Percentiles rank a stretch among this genome's conserved stretches.
These are phyloP conservation scores for Pampusana beccarii DNA, from an alignment of 2,113 vertebrate species.

Conservation along the genomic window DNA sequence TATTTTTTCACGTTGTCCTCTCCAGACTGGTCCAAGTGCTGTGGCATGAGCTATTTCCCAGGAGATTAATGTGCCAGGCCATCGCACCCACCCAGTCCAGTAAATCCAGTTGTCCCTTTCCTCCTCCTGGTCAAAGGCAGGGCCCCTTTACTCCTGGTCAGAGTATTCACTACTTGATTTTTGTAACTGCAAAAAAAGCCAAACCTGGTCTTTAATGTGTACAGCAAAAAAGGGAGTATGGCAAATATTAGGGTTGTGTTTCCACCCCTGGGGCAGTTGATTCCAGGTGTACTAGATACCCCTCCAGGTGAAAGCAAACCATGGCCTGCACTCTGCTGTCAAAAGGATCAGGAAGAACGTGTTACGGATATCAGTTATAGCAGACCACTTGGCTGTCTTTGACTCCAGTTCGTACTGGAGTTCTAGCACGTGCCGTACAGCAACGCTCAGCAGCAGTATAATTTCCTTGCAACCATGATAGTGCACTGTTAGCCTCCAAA, in stretches of 20 bases:
- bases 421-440: neutral
- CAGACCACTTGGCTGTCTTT: neutral
- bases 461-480: rapidly evolving
- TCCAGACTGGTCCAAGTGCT: neutral
- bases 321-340: neutral
- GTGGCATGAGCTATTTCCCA: neutral
- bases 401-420: neutral
- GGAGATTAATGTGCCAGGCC: neutral
- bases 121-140: too few relatives aligned
- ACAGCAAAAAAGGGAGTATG: neutral
- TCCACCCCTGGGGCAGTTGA: too few relatives aligned
- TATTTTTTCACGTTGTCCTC: neutral
- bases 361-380: neutral
- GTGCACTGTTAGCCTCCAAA: neutral
- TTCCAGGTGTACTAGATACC: too few relatives aligned
- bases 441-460: too few relatives aligned
- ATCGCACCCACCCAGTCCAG: neutral
- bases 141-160: too few relatives aligned
- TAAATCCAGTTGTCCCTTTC: too few relatives aligned
- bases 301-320: too few relatives aligned
- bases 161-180: neutral
- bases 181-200: neutral
- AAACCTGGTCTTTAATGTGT: neutral
- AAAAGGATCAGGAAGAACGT: rapidly evolving
- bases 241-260: neutral